Evolutionary conservation across 2,888 invertebrate species (phyloP), one percentile per base, ranked within the genome.

Genomic region (Azorinus chamasolen): DNA sequence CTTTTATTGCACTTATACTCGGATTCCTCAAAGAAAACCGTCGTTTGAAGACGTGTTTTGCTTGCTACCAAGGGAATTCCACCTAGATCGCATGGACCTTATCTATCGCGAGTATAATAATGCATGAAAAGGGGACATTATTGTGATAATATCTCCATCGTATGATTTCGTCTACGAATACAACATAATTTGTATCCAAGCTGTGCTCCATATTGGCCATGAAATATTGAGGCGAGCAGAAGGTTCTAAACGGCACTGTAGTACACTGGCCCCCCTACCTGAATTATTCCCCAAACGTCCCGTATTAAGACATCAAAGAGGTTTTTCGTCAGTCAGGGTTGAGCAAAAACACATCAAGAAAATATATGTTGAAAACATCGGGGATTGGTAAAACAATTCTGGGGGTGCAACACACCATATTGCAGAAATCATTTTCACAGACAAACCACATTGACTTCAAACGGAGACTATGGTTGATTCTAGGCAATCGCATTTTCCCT

Each of bases 271-370:
- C 4, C 51, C 24, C 16, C 18, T 51, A 53, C 18, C 10, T 4
- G 59, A 59, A 59, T 51, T 58, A 53, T 45, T 71, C 64, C 63
- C 65, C 32, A 48, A 48, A 53, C 24, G n/a, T 46, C 54, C 51
- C 48, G 46, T 51, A 32, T 32, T 32, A 10, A 32, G 32, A 32
- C 32, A 32, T 32, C 32, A 32, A 32, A 32, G 32, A 10, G 10
- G 37, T n/a, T 48, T 41, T 51, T 66, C 61, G 57, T 55, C 45
- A 50, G 73, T 61, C 61, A 53, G 57, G 73, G 73, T 66, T 73
- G 73, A 73, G 61, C 57, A 73, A 66, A 73, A 62, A 66, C n/a
- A 73, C 66, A 73, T 73, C 73, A 73, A 66, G 66, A 66, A 71
- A 73, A 66, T 66, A 68, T 62, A 73, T 73, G 73, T 66, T 37